phyloP scores from a whole-genome alignment of 1,140 invertebrate species.

The Drosophila willistoni region DNA sequence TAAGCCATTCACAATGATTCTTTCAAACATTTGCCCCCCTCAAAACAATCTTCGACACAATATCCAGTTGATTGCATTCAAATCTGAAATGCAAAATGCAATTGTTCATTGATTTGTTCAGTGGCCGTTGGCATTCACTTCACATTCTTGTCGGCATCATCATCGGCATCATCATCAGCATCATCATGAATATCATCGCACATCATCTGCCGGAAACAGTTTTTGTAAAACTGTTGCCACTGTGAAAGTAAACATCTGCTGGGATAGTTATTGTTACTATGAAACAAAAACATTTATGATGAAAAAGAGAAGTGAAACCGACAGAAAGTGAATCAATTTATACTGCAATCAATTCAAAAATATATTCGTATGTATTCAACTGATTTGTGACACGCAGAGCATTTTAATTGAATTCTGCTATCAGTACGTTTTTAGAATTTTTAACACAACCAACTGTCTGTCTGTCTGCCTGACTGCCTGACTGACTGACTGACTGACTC shows the following conservation, averaged over 20 bases:
- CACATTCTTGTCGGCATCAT: not conserved
- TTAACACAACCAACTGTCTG: slow-evolving; percentile 38
- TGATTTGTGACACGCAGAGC: slow-evolving; percentile 69
- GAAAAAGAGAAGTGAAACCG: slow-evolving; percentile 12
- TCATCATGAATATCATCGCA: slow-evolving; percentile 5
- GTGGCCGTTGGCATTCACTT: not conserved
- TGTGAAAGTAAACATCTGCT: slow-evolving; percentile 39
- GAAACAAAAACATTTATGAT: slow-evolving; percentile 46
- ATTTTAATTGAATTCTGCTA: slow-evolving; percentile 75
- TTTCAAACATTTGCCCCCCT: slow-evolving; percentile 1
- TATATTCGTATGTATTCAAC: slow-evolving; percentile 28
- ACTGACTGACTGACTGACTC: not conserved
- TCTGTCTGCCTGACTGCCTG: not conserved
- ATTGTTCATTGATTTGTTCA: slow-evolving; percentile 11
- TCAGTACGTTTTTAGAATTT: slow-evolving; percentile 59
- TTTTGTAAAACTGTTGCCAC: slow-evolving; percentile 4
- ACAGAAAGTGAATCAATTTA: slow-evolving; percentile 50
- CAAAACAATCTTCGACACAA: not conserved
- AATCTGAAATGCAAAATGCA: slow-evolving; percentile 15
- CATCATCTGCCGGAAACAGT: not conserved
- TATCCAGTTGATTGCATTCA: slow-evolving; percentile 16
- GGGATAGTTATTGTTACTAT: slow-evolving; percentile 39
- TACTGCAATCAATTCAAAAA: slow-evolving; percentile 65
- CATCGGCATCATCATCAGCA: not conserved
- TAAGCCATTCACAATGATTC: slow-evolving; percentile 5